Conservation (phyloP, 2,797 vertebrate genomes). For the Anguilla anguilla region DNA sequence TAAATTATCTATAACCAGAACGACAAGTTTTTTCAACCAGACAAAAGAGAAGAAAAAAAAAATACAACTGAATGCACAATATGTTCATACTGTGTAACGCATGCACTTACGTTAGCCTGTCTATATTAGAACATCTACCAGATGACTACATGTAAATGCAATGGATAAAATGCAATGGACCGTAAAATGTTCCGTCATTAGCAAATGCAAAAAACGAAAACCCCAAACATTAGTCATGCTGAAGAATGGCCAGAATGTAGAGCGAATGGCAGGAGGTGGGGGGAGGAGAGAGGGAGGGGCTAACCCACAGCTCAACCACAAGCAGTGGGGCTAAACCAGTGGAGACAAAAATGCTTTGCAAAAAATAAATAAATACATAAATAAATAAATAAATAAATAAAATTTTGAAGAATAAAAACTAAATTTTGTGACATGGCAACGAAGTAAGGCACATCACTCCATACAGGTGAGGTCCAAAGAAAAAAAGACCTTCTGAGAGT, state of each 20-base stretch:
- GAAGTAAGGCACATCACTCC: not conserved
- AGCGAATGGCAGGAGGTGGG: not conserved
- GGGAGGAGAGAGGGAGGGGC: not conserved
- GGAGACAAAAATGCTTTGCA: too few species aligned
- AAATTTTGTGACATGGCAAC: not conserved
- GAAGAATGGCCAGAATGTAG: not conserved
- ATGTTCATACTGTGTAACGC: not conserved
- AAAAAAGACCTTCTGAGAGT: not conserved
- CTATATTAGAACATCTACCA: not conserved
- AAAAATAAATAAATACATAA: too few species aligned
- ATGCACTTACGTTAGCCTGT: not conserved
- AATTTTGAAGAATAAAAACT: not conserved
- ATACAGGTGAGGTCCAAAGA: not conserved
- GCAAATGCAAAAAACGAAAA: not conserved
- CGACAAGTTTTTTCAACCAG: not conserved
- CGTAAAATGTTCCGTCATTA: not conserved
- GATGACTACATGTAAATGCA: constrained; percentile 2
- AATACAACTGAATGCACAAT: not conserved
- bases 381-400: too few species aligned
- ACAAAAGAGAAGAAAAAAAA: not conserved
- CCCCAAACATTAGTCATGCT: not conserved
- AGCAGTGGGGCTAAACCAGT: not conserved
- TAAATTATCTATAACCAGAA: not conserved
- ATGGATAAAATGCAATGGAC: not conserved
- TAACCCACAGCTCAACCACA: not conserved